Base-by-base conservation (phyloP, 2,797 vertebrate species). In the Sebastes glaucus region DNA sequence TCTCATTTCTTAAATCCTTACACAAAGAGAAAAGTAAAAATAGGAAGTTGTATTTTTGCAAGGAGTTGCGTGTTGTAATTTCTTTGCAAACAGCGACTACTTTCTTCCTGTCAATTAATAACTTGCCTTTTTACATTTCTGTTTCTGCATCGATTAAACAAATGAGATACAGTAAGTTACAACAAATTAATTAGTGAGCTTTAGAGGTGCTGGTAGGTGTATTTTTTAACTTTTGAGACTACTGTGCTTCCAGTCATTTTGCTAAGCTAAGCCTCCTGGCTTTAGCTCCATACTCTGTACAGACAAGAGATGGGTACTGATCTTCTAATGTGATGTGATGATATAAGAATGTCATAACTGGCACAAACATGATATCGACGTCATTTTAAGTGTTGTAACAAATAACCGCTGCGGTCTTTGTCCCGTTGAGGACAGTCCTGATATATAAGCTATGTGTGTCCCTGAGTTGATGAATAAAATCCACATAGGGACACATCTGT, bases 401-500 rank as follows among this genome's bases (percentile, higher is more conserved):
- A 66, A 66, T 42, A 18, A 30, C 5, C 35, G 27, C 18, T 23
- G 18, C 11, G 7, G 46, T 27, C 18, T 62, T 42, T 57, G 16
- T 57, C 5, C 28, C 23, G 13, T 2, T 62, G 11, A 57, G 23
- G 22, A 49, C 14, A 22, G 6, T 18, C 22, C 72, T n/a, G 6
- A 56, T 20, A 65, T 38, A 14, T 42, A 52, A 30, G 30, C 42
- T n/a, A 7, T 33, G 62, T 13, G 38, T 30, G 20, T 70, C 60
- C 25, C 25, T 49, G 38, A 67, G 70, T 62, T 74, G 38, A 80
- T 71, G 38, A 81, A 76, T 77, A 74, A 87, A 84, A 81, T 80
- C 82, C 66, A 73, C 77, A 70, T 14, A 42, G 69, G 57, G 72
- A 73, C 71, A 55, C 60, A 86, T 85, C 73, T 4, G 76, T 85